phyloP scores from a whole-genome alignment of 1,140 invertebrate genomes.

The Lepidostoma basale region DNA sequence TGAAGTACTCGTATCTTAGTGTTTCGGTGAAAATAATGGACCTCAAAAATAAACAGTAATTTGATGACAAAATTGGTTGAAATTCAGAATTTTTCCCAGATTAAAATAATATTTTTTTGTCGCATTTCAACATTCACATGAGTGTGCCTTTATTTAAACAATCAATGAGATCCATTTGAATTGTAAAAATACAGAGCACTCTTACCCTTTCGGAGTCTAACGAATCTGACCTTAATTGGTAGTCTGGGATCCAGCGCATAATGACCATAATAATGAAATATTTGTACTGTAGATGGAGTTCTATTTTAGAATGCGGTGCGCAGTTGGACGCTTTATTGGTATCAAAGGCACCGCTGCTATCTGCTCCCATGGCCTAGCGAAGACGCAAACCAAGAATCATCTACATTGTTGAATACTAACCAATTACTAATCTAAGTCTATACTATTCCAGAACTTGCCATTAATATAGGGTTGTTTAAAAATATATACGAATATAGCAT shows the following conservation, averaged over 20 bases:
- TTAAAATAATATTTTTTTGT: not conserved
- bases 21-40: no score
- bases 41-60: no score
- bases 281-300: conserved; percentile 15
- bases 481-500: no score
- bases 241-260: not conserved
- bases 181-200: not conserved
- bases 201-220: not conserved
- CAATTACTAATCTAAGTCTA: conserved; percentile 5
- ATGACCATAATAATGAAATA: conserved; percentile 24
- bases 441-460: not conserved
- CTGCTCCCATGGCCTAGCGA: conserved; percentile 19
- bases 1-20: no score
- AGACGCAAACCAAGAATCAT: conserved; percentile 13
- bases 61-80: no score
- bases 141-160: not conserved
- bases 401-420: conserved; percentile 11
- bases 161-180: not conserved
- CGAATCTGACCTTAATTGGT: conserved; percentile 6
- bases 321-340: conserved; percentile 3
- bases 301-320: conserved; percentile 18
- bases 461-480: no score
- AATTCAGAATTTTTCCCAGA: no score
- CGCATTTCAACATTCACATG: not conserved
- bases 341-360: conserved; percentile 25